Conservation (phyloP, 2,797 vertebrate species). For the Anomalospiza imberbis region DNA sequence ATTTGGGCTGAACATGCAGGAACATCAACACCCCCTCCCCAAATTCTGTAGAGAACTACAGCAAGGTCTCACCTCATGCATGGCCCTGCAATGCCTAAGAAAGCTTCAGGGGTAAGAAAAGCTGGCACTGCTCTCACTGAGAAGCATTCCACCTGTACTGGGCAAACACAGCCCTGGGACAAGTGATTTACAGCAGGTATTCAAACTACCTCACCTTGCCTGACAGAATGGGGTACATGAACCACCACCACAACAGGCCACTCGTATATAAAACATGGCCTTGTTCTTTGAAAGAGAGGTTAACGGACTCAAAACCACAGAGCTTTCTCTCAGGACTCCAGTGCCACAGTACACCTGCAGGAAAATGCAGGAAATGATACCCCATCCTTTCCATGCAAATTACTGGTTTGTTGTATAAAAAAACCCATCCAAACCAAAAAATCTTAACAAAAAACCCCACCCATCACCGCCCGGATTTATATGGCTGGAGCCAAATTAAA, state of each 20-base stretch:
- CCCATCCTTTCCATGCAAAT: background rate
- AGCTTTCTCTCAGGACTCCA: background rate
- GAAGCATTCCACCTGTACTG: background rate
- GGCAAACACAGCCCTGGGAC: background rate
- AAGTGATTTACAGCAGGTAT: background rate
- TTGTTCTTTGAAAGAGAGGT: background rate
- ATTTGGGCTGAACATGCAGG: background rate
- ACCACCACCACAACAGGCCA: background rate
- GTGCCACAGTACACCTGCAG: background rate
- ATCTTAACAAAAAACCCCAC: background rate
- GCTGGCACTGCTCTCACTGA: background rate
- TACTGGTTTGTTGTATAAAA: background rate
- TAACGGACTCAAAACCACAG: background rate
- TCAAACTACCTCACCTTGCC: background rate
- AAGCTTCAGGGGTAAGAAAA: background rate
- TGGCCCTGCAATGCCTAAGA: rapidly evolving
- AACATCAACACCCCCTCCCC: background rate
- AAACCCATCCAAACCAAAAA: background rate
- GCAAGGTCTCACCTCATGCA: background rate
- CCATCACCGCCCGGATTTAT: background rate
- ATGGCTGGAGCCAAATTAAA: background rate
- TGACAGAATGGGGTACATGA: rapidly evolving
- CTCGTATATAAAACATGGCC: rapidly evolving
- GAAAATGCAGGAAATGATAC: background rate
- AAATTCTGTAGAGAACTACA: background rate